These are phyloP conservation scores for Tachuris rubrigastra DNA, from an alignment of 2,113 vertebrate species.

Conservation along the genomic window DNA sequence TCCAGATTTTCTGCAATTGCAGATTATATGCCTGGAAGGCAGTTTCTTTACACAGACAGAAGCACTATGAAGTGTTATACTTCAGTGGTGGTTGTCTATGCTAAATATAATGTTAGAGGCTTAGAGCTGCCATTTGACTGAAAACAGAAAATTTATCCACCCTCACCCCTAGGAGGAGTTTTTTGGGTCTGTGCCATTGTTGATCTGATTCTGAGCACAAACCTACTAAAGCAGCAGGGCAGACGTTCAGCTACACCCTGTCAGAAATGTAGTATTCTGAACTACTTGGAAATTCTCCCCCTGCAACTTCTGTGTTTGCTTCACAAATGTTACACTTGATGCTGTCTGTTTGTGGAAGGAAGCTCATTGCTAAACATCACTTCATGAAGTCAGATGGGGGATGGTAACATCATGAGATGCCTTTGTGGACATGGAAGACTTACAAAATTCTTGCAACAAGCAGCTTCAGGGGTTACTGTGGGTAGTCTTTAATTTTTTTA, in stretches of 20 bases:
- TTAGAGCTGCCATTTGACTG: background rate
- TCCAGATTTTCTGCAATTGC: background rate
- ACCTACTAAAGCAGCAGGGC: background rate
- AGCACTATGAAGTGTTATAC: background rate
- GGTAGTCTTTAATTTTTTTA: background rate
- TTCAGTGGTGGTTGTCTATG: background rate
- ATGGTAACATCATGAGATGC: background rate
- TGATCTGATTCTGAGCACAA: background rate
- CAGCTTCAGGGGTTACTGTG: background rate
- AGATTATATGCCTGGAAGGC: background rate
- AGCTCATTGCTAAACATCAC: background rate
- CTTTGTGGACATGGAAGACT: background rate
- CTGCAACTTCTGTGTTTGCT: background rate
- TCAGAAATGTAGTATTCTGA: background rate
- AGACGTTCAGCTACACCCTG: background rate
- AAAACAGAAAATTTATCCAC: background rate
- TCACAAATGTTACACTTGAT: rapidly evolving
- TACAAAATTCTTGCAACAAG: background rate
- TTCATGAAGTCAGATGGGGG: background rate
- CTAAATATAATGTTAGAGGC: background rate
- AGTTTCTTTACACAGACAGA: background rate
- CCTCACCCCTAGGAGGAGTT: background rate
- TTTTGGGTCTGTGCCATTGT: background rate
- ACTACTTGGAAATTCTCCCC: background rate
- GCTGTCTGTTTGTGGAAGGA: background rate